Evolutionary conservation across 2,888 invertebrate species (phyloP).

Genomic region (Eubasilissa splendida): DNA sequence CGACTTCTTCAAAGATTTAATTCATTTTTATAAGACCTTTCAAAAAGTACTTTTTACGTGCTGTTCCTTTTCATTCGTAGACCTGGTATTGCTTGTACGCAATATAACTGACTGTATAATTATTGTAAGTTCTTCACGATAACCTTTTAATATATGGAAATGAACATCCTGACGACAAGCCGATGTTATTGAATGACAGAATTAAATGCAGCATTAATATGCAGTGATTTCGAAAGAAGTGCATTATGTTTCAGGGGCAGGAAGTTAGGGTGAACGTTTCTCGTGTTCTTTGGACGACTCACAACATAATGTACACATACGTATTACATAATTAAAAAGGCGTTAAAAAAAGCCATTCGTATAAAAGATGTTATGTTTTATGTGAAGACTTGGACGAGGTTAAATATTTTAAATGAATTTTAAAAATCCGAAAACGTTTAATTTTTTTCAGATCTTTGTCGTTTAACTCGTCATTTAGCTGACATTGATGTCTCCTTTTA

Average conservation of each 20-base stretch:
- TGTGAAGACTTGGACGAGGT: no score
- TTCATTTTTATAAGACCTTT: neutral
- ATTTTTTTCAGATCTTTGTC: no score
- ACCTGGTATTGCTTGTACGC: neutral
- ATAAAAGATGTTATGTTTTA: no score
- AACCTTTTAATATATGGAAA: constrained; percentile 21
- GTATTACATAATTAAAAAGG: no score
- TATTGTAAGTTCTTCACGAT: constrained; percentile 3
- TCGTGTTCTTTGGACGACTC: no score
- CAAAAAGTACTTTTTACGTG: neutral
- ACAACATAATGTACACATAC: no score
- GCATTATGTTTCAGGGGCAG: constrained; percentile 1
- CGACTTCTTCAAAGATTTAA: neutral
- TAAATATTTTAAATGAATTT: no score
- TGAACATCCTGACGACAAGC: constrained; percentile 6
- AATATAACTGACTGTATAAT: neutral
- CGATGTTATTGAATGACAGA: neutral
- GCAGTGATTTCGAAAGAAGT: constrained; percentile 14
- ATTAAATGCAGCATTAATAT: constrained; percentile 14
- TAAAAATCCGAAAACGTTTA: no score
- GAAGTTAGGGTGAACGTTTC: constrained; percentile 4
- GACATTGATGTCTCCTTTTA: no score
- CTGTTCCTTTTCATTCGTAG: neutral
- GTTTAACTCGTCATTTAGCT: no score
- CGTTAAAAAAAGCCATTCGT: no score